Evolutionary conservation across 2,113 vertebrate genomes (phyloP).

Genomic region (Agelaius tricolor): DNA sequence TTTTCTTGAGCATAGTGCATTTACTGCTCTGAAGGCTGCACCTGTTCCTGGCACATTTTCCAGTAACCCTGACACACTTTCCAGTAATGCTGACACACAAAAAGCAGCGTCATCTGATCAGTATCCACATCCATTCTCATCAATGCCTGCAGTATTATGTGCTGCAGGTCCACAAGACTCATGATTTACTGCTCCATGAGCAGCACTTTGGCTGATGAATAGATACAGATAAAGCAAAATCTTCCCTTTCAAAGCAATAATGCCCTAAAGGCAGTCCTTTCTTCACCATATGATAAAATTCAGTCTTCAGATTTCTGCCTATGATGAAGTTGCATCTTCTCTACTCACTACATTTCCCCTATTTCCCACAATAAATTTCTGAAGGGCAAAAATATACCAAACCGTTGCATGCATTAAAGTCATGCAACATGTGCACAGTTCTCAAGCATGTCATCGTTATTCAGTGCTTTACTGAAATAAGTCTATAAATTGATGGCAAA

Average conservation of each 20-base stretch:
- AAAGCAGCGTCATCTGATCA: not conserved
- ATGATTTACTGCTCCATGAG: not conserved
- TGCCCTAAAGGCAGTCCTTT: not conserved
- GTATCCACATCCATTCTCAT: not conserved
- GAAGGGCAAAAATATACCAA: not conserved
- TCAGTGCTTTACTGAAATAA: not conserved
- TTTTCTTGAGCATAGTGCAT: not conserved
- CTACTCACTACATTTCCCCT: not conserved
- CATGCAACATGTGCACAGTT: not conserved
- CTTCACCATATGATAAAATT: not conserved
- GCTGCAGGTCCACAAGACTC: not conserved
- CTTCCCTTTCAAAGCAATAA: not conserved
- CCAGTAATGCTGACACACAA: not conserved
- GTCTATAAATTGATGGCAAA: not conserved
- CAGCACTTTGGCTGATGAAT: constrained; percentile 17
- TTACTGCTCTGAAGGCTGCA: not conserved
- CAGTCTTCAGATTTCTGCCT: not conserved
- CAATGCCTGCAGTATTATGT: not conserved
- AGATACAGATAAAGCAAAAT: not conserved
- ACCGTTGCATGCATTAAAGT: fast-evolving
- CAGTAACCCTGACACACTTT: not conserved
- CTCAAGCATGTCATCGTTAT: not conserved
- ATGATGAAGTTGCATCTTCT: not conserved
- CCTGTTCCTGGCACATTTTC: not conserved
- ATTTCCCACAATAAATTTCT: not conserved